phyloP scores from a whole-genome alignment of 2,797 vertebrate species.

The Tapirus indicus region DNA sequence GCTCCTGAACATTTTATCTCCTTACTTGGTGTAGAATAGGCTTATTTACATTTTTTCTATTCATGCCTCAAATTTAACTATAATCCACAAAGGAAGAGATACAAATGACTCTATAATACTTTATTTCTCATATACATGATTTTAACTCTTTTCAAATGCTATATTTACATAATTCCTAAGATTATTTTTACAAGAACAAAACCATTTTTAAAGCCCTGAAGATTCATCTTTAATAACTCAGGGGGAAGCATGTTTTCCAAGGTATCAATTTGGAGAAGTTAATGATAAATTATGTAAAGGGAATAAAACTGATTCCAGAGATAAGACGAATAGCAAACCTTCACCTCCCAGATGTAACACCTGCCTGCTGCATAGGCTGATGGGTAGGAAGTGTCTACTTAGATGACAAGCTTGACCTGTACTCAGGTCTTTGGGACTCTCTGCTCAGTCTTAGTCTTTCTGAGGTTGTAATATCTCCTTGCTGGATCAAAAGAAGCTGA shows the following conservation, averaged over 20 bases:
- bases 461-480: not conserved
- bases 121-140: conserved; percentile 59
- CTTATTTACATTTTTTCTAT: conserved; percentile 75
- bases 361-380: not conserved
- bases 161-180: conserved; percentile 76
- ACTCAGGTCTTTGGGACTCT: not conserved
- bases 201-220: conserved; percentile 55
- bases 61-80: conserved; percentile 61
- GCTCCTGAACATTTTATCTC: conserved; percentile 73
- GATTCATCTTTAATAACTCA: conserved; percentile 55
- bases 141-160: conserved; percentile 60
- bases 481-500: conserved; percentile 61
- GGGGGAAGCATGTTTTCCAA: not conserved
- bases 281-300: not conserved
- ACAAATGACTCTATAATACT: conserved; percentile 59
- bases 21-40: conserved; percentile 29
- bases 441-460: not conserved
- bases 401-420: not conserved
- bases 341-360: not conserved
- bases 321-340: not conserved
- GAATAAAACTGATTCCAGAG: not conserved
- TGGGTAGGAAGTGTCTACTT: not conserved
- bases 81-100: conserved; percentile 68
- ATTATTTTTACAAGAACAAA: conserved; percentile 70
- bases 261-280: not conserved